These are phyloP conservation scores for Drosophila orosa DNA, from an alignment of 1,140 invertebrate species.

Conservation along the genomic window DNA sequence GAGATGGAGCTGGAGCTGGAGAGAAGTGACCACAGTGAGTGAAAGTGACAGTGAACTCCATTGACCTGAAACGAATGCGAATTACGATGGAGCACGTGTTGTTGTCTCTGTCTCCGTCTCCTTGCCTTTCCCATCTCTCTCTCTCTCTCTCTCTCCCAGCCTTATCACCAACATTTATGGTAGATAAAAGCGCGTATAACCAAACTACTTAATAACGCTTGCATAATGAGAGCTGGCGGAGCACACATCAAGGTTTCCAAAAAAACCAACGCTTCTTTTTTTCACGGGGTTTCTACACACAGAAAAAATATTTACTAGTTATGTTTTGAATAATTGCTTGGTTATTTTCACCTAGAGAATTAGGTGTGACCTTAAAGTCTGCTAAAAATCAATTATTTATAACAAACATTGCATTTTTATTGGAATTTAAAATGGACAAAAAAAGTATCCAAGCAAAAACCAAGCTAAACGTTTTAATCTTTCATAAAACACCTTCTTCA, in stretches of 20 bases:
- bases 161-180: constrained; percentile 20
- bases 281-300: neutral
- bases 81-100: constrained; percentile 37
- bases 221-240: constrained; percentile 10
- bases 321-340: too few species aligned
- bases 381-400: neutral
- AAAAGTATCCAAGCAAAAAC: too few species aligned
- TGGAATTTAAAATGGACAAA: too few species aligned
- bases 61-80: constrained; percentile 61
- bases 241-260: constrained; percentile 8
- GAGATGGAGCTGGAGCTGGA: too few species aligned
- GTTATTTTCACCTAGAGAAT: neutral
- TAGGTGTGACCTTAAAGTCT: neutral
- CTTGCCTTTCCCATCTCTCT: neutral
- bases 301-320: neutral
- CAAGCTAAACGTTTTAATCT: too few species aligned
- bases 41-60: constrained; percentile 80
- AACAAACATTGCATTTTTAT: neutral
- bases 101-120: constrained; percentile 4
- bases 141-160: neutral
- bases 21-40: constrained; percentile 34
- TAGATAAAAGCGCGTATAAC: constrained; percentile 21
- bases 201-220: constrained; percentile 17
- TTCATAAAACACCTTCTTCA: too few species aligned
- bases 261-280: neutral